Percentiles rank a stretch among this genome's conserved stretches.
Evolutionary conservation across 2,113 vertebrate species (phyloP).

Genomic region (Lagopus leucura): DNA sequence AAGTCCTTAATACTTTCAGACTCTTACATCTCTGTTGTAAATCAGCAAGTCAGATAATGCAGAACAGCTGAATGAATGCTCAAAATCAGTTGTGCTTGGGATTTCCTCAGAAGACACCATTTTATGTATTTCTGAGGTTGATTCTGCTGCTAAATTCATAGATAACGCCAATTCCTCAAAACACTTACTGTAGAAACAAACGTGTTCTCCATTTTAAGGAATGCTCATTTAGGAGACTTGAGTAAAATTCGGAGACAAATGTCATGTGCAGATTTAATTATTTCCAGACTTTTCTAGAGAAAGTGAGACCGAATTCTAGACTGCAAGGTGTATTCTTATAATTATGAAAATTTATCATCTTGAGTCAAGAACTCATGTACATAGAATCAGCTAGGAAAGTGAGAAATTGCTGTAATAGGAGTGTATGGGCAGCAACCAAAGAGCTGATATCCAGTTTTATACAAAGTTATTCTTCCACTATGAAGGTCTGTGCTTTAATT

Average conservation of each 20-base stretch:
- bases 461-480: neutral
- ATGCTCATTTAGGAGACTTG: neutral
- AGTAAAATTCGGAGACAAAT: neutral
- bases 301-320: accelerated
- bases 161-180: neutral
- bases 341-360: neutral
- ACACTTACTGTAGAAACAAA: neutral
- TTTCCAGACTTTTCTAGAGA: neutral
- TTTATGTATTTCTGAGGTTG: neutral
- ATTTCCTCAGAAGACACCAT: neutral
- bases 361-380: accelerated
- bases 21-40: neutral
- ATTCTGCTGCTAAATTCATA: neutral
- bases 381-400: neutral
- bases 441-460: neutral
- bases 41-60: neutral
- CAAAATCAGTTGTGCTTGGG: neutral
- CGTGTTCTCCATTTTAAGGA: neutral
- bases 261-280: accelerated
- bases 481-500: neutral
- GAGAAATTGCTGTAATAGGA: neutral
- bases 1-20: neutral
- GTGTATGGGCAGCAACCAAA: neutral
- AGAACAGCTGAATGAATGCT: neutral
- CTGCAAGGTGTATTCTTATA: accelerated